Evolutionary conservation across 2,113 vertebrate species (phyloP).

Genomic region (Tetrax tetrax): DNA sequence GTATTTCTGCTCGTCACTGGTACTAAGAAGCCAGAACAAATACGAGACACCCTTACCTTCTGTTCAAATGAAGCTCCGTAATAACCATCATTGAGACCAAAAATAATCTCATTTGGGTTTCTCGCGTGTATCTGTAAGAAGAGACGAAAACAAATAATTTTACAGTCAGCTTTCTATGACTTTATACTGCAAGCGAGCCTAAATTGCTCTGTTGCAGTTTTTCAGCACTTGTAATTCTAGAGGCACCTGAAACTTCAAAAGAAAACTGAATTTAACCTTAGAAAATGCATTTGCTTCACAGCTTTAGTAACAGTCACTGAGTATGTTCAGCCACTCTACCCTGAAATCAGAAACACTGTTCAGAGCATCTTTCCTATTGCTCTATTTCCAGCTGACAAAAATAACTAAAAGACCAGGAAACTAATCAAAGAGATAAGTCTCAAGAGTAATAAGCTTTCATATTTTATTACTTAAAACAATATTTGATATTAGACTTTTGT

Average conservation of each 20-base stretch:
- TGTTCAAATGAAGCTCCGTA: conserved; percentile 95
- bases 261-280: not conserved
- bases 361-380: not conserved
- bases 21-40: not conserved
- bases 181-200: not conserved
- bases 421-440: not conserved
- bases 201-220: not conserved
- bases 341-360: not conserved
- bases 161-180: not conserved
- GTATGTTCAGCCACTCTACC: not conserved
- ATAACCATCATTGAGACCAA: conserved; percentile 97
- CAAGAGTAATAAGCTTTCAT: not conserved
- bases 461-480: not conserved
- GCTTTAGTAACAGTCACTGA: not conserved
- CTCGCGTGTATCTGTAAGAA: conserved; percentile 89
- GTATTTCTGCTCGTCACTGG: not conserved
- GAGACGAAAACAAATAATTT: not conserved
- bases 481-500: not conserved
- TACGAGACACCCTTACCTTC: conserved; percentile 78
- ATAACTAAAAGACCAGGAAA: not conserved
- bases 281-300: not conserved
- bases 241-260: not conserved
- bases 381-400: not conserved
- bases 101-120: conserved; percentile 97
- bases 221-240: not conserved